phyloP scores from a whole-genome alignment of 2,113 vertebrate species.

The Alectura lathami region DNA sequence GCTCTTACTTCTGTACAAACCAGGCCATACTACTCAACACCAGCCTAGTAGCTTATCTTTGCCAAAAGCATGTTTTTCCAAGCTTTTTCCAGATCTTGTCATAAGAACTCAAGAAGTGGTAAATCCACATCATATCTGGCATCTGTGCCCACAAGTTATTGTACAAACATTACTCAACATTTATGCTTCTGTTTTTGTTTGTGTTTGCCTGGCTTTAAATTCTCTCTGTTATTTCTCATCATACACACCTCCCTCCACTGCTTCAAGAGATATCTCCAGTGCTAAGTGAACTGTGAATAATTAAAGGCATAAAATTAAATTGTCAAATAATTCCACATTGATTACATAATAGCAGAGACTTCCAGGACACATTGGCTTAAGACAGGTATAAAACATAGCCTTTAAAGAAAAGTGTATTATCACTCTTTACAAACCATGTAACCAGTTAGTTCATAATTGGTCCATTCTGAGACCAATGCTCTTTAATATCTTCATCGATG shows the following conservation, averaged over 20 bases:
- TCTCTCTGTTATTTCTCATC: neutral
- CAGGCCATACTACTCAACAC: neutral
- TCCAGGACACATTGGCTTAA: neutral
- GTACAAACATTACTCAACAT: neutral
- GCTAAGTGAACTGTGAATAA: neutral
- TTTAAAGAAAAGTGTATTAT: neutral
- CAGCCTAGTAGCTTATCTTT: neutral
- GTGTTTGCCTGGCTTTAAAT: neutral
- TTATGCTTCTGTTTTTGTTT: neutral
- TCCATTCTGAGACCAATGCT: no score
- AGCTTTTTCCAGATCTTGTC: neutral
- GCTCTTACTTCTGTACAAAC: neutral
- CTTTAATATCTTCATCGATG: no score
- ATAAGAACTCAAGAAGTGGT: neutral
- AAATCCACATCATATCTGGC: neutral
- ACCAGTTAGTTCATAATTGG: neutral
- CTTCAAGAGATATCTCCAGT: neutral
- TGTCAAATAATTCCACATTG: neutral
- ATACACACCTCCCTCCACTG: neutral
- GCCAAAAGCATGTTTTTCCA: neutral
- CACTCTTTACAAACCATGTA: neutral
- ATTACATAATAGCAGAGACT: neutral
- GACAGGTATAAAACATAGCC: neutral
- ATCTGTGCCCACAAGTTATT: neutral
- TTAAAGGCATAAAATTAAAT: neutral